A percentile compares a stretch with the other conserved stretches of the same genome.
phyloP scores from a whole-genome alignment of 2,113 vertebrate genomes.

The Prochilodus magdalenae region DNA sequence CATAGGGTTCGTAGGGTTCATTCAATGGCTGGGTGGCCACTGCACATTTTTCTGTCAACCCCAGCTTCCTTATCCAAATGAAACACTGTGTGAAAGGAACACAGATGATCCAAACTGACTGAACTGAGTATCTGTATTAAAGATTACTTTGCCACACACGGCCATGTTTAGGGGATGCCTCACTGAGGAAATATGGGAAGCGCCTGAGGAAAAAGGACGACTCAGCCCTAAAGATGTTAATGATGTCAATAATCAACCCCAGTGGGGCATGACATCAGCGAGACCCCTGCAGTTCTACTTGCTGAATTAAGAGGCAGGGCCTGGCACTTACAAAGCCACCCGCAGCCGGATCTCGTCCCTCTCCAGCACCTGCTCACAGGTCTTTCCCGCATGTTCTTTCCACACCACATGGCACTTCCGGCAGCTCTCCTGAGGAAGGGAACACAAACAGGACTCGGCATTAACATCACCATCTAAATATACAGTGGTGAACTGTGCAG shows the following conservation, averaged over 20 bases:
- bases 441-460: conserved; percentile 34
- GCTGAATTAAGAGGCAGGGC: conserved; percentile 9
- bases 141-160: neutral
- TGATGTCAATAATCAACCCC: conserved; percentile 35
- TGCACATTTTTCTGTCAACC: too few species aligned
- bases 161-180: neutral
- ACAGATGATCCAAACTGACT: neutral
- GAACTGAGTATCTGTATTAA: neutral
- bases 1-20: too few species aligned
- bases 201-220: conserved; percentile 1
- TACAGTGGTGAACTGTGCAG: neutral
- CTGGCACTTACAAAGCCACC: conserved; percentile 87
- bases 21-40: too few species aligned
- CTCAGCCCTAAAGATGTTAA: conserved; percentile 28
- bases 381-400: conserved; percentile 93
- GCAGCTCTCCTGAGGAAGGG: conserved; percentile 85
- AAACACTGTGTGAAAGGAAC: neutral
- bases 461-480: conserved; percentile 6
- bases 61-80: neutral
- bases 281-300: neutral
- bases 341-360: conserved; percentile 93
- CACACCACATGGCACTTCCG: conserved; percentile 93
- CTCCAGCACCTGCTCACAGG: conserved; percentile 91
- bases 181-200: neutral
- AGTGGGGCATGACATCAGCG: neutral